Evolutionary conservation across 2,888 invertebrate genomes (phyloP), one percentile per base, ranked within the genome.

Genomic region (Dione vanillae): DNA sequence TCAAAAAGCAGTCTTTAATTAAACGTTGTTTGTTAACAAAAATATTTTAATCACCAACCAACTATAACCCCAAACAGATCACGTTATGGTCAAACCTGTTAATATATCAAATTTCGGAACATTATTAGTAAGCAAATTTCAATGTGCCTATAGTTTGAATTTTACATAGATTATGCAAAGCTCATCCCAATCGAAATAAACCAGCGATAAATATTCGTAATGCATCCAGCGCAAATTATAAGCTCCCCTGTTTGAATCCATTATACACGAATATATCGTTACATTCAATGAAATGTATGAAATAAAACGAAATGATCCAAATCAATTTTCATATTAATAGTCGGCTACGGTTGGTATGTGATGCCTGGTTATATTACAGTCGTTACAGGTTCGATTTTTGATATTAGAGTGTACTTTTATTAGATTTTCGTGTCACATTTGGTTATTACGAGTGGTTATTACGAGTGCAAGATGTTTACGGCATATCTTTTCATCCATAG

Each of bases 161-260:
- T 61, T 61, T 61, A 61, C 61, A 61, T 61, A 61, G 61, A 61
- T 61, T 61, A 61, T 61, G 61, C 43, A 61, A 45, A 61, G 43
- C 61, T 61, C 61, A 45, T 61, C 61, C 61, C 61, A 61, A 61
- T 61, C 43, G 61, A 43, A 61, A 43, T 61, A 61, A 61, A 61
- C 61, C 43, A 61, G 43, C 27, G n/a, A 61, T 61, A 61, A 61
- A 61, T 61, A 61, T 61, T 61, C 61, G 61, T 61, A 61, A 61
- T 45, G 61, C 61, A 61, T 61, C 61, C 61, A 61, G 27, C 61
- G 61, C 61, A 61, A 61, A 61, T 61, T 61, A 61, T 61, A 61
- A 61, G 61, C 61, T 61, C 43, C 61, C 43, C 61, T 61, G 61
- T 61, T 61, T 61, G 61, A 61, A 61, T 45, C 61, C 61, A 61